These are phyloP conservation scores for Drosophila sordidula DNA, from an alignment of 2,888 invertebrate species.

Conservation along the genomic window DNA sequence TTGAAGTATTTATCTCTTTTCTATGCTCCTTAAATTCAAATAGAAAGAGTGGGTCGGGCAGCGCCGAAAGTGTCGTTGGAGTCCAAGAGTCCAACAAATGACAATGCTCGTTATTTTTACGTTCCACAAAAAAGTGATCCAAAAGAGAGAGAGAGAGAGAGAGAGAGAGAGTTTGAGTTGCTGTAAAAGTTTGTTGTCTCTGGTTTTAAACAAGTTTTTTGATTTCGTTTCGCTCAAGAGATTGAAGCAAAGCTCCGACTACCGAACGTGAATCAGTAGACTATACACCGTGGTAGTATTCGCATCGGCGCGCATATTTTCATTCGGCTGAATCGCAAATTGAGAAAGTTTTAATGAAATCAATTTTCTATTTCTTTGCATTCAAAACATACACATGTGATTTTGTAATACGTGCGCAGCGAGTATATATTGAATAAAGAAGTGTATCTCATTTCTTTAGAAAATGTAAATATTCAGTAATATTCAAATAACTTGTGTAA, in stretches of 20 bases:
- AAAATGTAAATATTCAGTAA: background rate
- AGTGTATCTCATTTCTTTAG: background rate
- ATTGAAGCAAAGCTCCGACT: slow-evolving; percentile 29
- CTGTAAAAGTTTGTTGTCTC: slow-evolving; percentile 46
- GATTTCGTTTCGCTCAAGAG: slow-evolving; percentile 27
- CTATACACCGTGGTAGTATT: slow-evolving; percentile 46
- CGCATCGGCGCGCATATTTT: slow-evolving; percentile 26
- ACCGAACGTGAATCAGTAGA: slow-evolving; percentile 45
- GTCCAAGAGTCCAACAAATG: background rate
- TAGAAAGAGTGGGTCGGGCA: too few species aligned
- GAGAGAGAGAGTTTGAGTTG: background rate
- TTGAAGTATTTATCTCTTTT: too few species aligned
- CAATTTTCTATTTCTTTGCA: slow-evolving; percentile 44
- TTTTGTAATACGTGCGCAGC: slow-evolving; percentile 21
- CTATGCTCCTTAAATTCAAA: too few species aligned
- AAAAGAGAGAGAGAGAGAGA: background rate
- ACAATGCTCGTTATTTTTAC: background rate
- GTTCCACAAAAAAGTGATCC: slow-evolving; percentile 2
- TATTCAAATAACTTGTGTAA: background rate
- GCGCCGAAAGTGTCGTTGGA: too few species aligned
- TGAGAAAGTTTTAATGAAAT: slow-evolving; percentile 69
- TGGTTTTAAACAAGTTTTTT: slow-evolving; percentile 53
- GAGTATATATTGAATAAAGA: slow-evolving; percentile 1
- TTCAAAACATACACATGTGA: slow-evolving; percentile 46
- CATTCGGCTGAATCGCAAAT: slow-evolving; percentile 33